phyloP scores from a whole-genome alignment of 2,797 vertebrate genomes.

The Tauraco hartlaubi region DNA sequence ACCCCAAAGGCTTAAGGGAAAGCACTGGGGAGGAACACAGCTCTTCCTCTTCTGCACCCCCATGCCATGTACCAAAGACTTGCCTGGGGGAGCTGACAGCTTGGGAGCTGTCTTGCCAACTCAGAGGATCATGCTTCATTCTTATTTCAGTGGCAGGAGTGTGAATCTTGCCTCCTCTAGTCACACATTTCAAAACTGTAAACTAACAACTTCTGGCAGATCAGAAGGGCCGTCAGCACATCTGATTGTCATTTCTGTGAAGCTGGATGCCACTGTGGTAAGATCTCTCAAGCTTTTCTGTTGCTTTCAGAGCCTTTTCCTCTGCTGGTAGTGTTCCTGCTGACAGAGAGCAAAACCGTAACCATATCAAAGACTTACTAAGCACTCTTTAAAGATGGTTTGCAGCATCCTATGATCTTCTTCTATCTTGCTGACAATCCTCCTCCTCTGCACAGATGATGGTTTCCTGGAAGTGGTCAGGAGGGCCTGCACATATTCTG shows the following conservation, averaged over 20 bases:
- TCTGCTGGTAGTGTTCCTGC: background rate
- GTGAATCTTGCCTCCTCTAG: background rate
- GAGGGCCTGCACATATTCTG: constrained; percentile 63
- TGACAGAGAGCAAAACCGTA: background rate
- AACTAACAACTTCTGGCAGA: constrained; percentile 30
- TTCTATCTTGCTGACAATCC: constrained; percentile 34
- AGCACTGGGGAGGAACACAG: background rate
- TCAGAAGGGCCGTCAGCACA: constrained; percentile 3
- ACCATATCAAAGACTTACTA: constrained; percentile 67
- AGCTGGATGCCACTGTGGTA: background rate
- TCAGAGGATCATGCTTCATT: background rate
- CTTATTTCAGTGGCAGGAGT: background rate
- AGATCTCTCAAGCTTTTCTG: background rate
- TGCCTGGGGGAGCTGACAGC: background rate
- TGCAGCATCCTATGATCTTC: constrained; percentile 45
- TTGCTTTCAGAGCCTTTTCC: background rate
- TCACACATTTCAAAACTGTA: constrained; percentile 28
- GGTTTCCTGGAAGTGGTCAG: constrained; percentile 23
- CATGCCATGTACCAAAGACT: background rate
- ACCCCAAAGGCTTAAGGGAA: background rate
- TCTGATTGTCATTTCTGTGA: background rate
- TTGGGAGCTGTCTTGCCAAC: background rate
- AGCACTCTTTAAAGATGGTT: constrained; percentile 1
- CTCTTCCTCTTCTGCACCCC: background rate
- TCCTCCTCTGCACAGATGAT: background rate